Conservation (phyloP, 2,113 vertebrate genomes). For the Barbus barbus region DNA sequence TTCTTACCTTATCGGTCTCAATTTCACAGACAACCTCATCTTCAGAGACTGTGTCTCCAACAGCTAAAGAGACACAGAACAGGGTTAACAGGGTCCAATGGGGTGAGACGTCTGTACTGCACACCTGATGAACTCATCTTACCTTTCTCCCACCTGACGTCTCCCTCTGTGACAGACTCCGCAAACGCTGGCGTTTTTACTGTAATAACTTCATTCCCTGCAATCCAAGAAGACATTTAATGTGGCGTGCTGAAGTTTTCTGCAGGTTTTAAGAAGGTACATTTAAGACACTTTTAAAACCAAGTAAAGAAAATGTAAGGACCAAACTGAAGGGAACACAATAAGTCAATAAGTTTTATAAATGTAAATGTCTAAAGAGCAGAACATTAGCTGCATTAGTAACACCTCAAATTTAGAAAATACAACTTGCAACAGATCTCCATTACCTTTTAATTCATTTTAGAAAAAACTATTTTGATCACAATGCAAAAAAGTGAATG, state of each 20-base stretch:
- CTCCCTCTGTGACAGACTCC: constrained; percentile 98
- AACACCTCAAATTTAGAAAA: too few relatives aligned
- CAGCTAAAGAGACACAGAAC: constrained; percentile 76
- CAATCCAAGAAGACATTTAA: constrained; percentile 48
- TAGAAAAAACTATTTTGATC: too few relatives aligned
- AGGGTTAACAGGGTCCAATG: not conserved
- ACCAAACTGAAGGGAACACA: too few relatives aligned
- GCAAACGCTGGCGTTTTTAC: constrained; percentile 97
- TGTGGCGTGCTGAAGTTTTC: not conserved
- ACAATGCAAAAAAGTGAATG: too few relatives aligned
- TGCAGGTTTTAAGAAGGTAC: too few relatives aligned
- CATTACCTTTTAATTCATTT: too few relatives aligned
- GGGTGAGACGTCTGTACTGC: not conserved
- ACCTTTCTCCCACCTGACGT: constrained; percentile 99
- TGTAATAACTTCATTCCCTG: constrained; percentile 91
- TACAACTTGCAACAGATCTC: too few relatives aligned
- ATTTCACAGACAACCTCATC: constrained; percentile 99
- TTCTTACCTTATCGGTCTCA: constrained; percentile 95
- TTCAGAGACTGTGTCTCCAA: constrained; percentile 91
- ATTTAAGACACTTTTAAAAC: too few relatives aligned
- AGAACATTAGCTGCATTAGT: too few relatives aligned
- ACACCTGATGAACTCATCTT: constrained; percentile 44
- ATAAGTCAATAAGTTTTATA: too few relatives aligned
- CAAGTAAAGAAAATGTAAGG: too few relatives aligned
- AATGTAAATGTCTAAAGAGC: too few relatives aligned